phyloP scores from a whole-genome alignment of 2,797 vertebrate genomes.

The Lycodopsis pacificus region DNA sequence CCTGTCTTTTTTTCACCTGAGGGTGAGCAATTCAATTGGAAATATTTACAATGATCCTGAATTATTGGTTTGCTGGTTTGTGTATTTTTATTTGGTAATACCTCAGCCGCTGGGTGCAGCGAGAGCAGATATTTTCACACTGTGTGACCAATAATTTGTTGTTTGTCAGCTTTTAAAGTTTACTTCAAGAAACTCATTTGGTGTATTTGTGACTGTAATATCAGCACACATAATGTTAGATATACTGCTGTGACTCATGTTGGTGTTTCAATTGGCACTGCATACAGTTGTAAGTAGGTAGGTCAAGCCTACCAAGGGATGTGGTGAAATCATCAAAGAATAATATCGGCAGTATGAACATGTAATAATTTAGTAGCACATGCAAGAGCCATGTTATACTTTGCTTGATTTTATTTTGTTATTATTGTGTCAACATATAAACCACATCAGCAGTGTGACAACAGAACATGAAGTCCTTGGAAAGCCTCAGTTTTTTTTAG shows the following conservation, averaged over 20 bases:
- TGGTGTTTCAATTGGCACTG: conserved; percentile 24
- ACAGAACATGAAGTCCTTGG: not conserved
- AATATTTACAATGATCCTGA: conserved; percentile 35
- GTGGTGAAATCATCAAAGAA: conserved; percentile 1
- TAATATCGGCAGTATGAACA: not conserved
- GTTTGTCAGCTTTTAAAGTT: conserved; percentile 10
- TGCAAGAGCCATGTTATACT: not conserved
- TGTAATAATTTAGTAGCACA: not conserved
- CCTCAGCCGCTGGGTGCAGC: conserved; percentile 26
- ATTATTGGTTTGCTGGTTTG: conserved; percentile 13
- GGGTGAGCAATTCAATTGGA: conserved; percentile 34
- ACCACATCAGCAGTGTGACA: conserved; percentile 16
- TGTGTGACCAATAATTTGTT: conserved; percentile 6
- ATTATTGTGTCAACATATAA: not conserved
- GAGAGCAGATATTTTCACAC: conserved; percentile 16
- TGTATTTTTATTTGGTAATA: conserved; percentile 23
- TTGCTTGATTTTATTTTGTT: conserved; percentile 7
- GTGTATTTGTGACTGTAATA: not conserved
- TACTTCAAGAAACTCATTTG: not conserved
- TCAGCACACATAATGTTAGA: not conserved
- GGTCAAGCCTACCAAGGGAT: not conserved
- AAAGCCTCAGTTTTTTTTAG: conserved; percentile 17
- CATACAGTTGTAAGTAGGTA: not conserved
- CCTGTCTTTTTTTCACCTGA: conserved; percentile 30
- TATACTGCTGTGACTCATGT: conserved; percentile 10